Evolutionary conservation across 2,113 vertebrate genomes (phyloP).

Genomic region (Channa argus): DNA sequence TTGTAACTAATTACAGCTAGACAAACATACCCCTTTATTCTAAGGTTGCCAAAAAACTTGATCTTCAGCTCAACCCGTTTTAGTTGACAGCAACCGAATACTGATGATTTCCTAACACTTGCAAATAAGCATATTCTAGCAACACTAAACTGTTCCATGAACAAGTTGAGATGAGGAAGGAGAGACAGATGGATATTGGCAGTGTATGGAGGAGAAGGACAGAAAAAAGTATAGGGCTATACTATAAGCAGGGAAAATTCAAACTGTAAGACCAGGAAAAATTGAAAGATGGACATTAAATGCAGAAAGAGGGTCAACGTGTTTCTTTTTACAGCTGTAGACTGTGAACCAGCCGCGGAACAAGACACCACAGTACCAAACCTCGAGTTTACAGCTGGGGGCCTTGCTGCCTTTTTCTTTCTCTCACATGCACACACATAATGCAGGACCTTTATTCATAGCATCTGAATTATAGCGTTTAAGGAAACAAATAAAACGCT

Average conservation of each 20-base stretch:
- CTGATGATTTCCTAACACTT: background rate
- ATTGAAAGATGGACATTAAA: conserved; percentile 7
- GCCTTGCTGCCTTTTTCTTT: conserved; percentile 5
- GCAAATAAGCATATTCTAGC: conserved; percentile 18
- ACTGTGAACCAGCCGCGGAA: conserved; percentile 31
- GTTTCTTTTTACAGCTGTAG: conserved; percentile 50
- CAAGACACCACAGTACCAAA: conserved; percentile 47
- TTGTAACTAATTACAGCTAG: background rate
- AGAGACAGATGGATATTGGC: conserved; percentile 31
- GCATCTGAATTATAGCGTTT: conserved; percentile 65
- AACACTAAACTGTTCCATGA: conserved; percentile 46
- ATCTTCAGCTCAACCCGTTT: conserved; percentile 5
- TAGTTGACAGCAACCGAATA: background rate
- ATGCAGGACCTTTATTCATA: conserved; percentile 57
- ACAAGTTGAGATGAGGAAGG: background rate
- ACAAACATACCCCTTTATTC: background rate
- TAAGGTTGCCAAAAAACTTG: background rate
- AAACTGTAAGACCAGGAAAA: background rate
- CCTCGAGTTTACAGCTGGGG: conserved; percentile 60
- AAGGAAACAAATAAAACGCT: conserved; percentile 66
- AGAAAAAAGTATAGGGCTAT: no score
- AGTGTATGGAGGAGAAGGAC: conserved; percentile 4
- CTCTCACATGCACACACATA: conserved; percentile 17
- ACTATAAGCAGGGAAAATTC: background rate
- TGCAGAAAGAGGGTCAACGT: conserved; percentile 1